A percentile compares a stretch with the other conserved stretches of the same genome.
phyloP scores from a whole-genome alignment of 2,888 invertebrate genomes.

The Caenorhabditis panamensis region DNA sequence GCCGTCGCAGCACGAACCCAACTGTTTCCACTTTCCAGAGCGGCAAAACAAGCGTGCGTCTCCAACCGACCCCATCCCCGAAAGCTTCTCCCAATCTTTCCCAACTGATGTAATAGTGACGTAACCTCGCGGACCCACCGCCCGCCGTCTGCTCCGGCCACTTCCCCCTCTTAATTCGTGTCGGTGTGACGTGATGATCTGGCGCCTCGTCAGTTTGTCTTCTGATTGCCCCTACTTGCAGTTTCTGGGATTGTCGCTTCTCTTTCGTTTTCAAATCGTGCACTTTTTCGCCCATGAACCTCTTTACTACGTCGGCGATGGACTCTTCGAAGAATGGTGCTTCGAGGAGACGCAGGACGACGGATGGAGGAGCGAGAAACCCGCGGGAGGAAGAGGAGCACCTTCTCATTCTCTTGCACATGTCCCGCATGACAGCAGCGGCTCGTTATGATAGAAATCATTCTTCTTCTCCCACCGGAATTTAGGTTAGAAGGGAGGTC shows the following conservation, averaged over 20 bases:
- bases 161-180: slow-evolving; percentile 28
- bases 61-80: slow-evolving; percentile 19
- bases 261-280: slow-evolving; percentile 5
- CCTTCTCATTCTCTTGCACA: slow-evolving; percentile 43
- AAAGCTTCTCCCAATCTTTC: slow-evolving; percentile 25
- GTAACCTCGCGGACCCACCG: slow-evolving; percentile 33
- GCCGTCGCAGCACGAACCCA: background rate
- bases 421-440: slow-evolving; percentile 40
- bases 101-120: slow-evolving; percentile 55
- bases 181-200: slow-evolving; percentile 7
- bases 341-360: slow-evolving; percentile 25
- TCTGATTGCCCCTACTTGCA: slow-evolving; percentile 36
- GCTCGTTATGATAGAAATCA: slow-evolving; percentile 48
- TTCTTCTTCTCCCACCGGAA: slow-evolving; percentile 8
- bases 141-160: background rate
- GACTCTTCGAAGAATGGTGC: slow-evolving; percentile 7
- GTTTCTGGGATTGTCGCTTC: slow-evolving; percentile 24
- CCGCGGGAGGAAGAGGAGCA: slow-evolving; percentile 33
- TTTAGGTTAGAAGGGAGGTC: slow-evolving; percentile 1
- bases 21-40: slow-evolving; percentile 24
- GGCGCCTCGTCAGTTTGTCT: slow-evolving; percentile 19
- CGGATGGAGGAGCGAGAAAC: slow-evolving; percentile 16
- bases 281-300: slow-evolving; percentile 35
- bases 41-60: slow-evolving; percentile 38
- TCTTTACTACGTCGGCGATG: slow-evolving; percentile 40